Conservation (phyloP, 2,113 vertebrate genomes). For the Cryptomyrus ogoouensis region DNA sequence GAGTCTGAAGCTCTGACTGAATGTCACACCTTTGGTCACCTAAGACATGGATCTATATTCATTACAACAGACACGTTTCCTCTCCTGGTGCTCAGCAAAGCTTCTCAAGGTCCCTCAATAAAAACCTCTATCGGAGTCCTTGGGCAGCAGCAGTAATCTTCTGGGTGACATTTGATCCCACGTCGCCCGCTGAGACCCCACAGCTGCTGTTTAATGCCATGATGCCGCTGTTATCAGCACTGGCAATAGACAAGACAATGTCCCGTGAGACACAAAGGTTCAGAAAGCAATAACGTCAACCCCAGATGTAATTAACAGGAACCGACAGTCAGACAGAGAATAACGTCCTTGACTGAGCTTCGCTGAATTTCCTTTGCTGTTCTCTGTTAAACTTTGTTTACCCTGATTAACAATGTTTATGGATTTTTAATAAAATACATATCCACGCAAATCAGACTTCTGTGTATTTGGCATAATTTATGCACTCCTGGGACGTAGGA, state of each 20-base stretch:
- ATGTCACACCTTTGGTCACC: neutral
- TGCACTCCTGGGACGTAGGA: neutral
- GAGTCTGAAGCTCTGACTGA: neutral
- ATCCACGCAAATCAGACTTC: neutral
- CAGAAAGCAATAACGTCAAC: neutral
- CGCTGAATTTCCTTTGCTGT: neutral
- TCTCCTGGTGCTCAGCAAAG: neutral
- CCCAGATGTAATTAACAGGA: neutral
- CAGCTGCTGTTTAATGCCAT: neutral
- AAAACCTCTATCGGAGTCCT: neutral
- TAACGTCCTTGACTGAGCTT: neutral
- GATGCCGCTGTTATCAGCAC: neutral
- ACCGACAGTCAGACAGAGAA: neutral
- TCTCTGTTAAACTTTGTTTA: neutral
- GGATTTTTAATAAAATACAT: neutral
- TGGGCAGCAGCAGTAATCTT: neutral
- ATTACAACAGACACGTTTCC: neutral
- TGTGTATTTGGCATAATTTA: neutral
- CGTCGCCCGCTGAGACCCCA: neutral
- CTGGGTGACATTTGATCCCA: neutral
- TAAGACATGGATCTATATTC: neutral
- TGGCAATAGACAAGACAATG: too few species aligned
- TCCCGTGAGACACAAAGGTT: neutral
- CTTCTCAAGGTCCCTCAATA: neutral
- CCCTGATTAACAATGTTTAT: constrained; percentile 2